Evolutionary conservation across 2,797 vertebrate genomes (phyloP), one percentile per base, ranked within the genome.

Genomic region (Gymnoscopelus braueri): DNA sequence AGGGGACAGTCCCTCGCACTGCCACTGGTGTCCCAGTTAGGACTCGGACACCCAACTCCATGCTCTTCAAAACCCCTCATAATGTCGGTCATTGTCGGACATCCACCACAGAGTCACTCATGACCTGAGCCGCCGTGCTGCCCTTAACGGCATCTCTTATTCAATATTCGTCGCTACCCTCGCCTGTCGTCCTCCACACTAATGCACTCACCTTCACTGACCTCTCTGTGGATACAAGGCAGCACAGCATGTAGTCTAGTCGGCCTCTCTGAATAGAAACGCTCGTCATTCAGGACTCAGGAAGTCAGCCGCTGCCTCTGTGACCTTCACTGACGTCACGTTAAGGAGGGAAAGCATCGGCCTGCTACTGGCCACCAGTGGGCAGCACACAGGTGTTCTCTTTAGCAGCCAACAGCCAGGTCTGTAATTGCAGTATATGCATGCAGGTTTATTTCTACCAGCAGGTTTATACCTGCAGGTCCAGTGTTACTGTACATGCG

Each of bases 161-260:
- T 85, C 78, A 69, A 84, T 65, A 84, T 77, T 71, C 67, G 80
- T 77, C 44, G 54, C 72, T 75, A n/a, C 35, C 10, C 52, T 47
- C n/a, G 52, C 63, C 77, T 44, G 72, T 77, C 78, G 62, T 70
- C 35, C 35, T 78, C 65, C 14, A 50, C 66, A 74, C 67, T 85
- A 86, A 86, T 92, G 82, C 74, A 88, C 74, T 78, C 29, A 57
- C 53, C 69, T 77, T 79, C 82, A 86, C 80, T 84, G 86, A 80
- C 72, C 74, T 77, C 59, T 62, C 58, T 78, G 51, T 82, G 80
- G 84, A 84, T 75, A 80, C 79, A 81, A 75, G 79, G 70, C 65
- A 76, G 67, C 14, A 32, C 53, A 71, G 67, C 62, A 67, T 74
- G 75, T 60, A 67, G 62, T 55, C 49, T 62, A 39, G 48, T 83